These are phyloP conservation scores for Drosophila kepulauana DNA, from an alignment of 1,140 invertebrate genomes.

Conservation along the genomic window DNA sequence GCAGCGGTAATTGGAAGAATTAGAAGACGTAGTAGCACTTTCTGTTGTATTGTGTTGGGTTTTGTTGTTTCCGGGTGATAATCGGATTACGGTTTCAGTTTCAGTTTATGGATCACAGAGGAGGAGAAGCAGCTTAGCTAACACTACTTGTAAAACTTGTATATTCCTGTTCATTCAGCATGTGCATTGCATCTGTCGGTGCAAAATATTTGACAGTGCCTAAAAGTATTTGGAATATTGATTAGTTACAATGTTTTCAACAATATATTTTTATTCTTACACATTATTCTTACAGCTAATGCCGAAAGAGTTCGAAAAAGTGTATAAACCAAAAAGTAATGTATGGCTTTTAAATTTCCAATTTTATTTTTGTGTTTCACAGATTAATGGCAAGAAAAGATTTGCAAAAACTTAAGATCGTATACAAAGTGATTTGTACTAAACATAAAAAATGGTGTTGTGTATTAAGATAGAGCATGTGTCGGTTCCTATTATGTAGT, in stretches of 20 bases:
- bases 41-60: constrained; percentile 51
- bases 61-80: constrained; percentile 30
- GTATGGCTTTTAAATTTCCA: constrained; percentile 1
- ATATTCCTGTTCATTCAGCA: constrained; percentile 85
- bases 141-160: constrained; percentile 63
- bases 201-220: constrained; percentile 86
- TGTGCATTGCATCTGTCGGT: constrained; percentile 87
- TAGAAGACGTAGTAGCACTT: constrained; percentile 40
- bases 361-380: constrained; percentile 9
- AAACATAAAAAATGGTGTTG: neutral
- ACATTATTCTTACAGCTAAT: neutral
- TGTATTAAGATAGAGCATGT: neutral
- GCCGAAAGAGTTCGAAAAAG: neutral
- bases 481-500: neutral
- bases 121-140: constrained; percentile 61
- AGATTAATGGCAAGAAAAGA: neutral
- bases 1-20: constrained; percentile 56
- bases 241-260: constrained; percentile 45
- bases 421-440: constrained; percentile 15
- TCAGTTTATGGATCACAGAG: constrained; percentile 34
- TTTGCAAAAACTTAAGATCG: neutral
- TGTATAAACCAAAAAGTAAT: neutral
- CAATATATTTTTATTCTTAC: neutral
- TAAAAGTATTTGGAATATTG: constrained; percentile 67
- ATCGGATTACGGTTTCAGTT: constrained; percentile 7